Percentiles rank a stretch among this genome's conserved stretches.
These are phyloP conservation scores for Cairina moschata DNA, from an alignment of 2,113 vertebrate species.

Conservation along the genomic window DNA sequence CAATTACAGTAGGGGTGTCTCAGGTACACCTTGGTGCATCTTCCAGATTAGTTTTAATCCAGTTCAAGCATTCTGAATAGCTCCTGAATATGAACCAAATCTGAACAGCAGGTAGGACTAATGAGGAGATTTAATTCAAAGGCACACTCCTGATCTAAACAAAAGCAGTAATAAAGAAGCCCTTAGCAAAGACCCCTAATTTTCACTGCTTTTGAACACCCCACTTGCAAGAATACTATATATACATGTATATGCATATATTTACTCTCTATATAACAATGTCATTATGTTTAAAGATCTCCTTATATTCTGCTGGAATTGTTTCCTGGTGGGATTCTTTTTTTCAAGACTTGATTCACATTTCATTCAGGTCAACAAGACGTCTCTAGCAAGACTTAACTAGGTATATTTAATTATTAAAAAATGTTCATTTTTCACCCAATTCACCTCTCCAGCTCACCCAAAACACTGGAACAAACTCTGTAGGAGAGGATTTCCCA, in stretches of 20 bases:
- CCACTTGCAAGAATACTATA: background rate
- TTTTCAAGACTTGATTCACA: background rate
- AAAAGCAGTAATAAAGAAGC: background rate
- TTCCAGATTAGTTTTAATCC: background rate
- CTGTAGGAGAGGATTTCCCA: background rate
- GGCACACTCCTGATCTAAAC: background rate
- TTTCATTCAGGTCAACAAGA: background rate
- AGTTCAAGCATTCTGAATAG: background rate
- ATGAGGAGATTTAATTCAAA: background rate
- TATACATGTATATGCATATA: background rate
- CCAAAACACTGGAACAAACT: background rate
- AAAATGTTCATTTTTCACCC: background rate
- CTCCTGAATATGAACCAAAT: background rate
- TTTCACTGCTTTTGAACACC: background rate
- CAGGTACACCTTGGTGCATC: background rate
- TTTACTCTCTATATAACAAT: background rate
- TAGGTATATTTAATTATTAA: background rate
- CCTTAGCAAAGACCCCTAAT: background rate
- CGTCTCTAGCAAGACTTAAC: background rate
- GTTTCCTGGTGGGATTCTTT: background rate
- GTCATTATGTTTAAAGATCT: background rate
- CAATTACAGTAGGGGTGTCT: background rate
- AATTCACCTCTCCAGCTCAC: background rate
- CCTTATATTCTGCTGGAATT: background rate
- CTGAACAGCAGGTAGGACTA: accelerated